A percentile compares a stretch with the other conserved stretches of the same genome.
Evolutionary conservation across 2,888 invertebrate species (phyloP).

Genomic region (Hoplodrina blanda): DNA sequence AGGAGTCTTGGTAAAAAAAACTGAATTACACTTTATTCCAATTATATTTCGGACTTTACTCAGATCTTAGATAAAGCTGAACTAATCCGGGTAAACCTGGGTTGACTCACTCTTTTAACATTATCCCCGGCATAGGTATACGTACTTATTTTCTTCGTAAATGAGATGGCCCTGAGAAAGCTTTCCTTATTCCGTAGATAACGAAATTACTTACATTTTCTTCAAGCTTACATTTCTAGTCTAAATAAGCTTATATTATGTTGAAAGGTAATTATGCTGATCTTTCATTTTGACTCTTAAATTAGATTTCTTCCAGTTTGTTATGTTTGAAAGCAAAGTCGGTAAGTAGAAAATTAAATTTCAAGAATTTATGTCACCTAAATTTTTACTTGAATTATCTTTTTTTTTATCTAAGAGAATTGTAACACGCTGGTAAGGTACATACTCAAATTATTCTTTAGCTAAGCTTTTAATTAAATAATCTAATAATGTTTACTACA

Average conservation of each 20-base stretch:
- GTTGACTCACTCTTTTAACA: slow-evolving; percentile 58
- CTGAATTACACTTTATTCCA: slow-evolving; percentile 52
- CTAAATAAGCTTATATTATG: slow-evolving; percentile 54
- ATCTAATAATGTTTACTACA: not conserved
- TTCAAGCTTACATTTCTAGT: slow-evolving; percentile 55
- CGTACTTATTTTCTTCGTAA: slow-evolving; percentile 56
- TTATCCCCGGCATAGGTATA: slow-evolving; percentile 54
- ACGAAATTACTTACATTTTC: slow-evolving; percentile 59
- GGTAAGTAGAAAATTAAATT: slow-evolving; percentile 41
- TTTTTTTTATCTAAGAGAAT: not conserved
- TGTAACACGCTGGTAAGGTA: not conserved
- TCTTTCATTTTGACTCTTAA: slow-evolving; percentile 48
- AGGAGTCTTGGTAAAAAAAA: slow-evolving; percentile 43
- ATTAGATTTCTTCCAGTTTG: slow-evolving; percentile 42
- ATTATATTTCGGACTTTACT: slow-evolving; percentile 56
- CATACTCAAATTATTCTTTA: not conserved
- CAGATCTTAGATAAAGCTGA: slow-evolving; percentile 56
- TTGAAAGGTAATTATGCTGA: slow-evolving; percentile 56
- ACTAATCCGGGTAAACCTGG: slow-evolving; percentile 58
- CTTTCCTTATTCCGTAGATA: slow-evolving; percentile 56
- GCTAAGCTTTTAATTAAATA: not conserved
- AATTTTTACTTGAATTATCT: not conserved
- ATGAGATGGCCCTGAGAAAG: slow-evolving; percentile 55
- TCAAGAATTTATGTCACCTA: not conserved
- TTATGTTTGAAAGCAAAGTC: slow-evolving; percentile 34